phyloP scores from a whole-genome alignment of 2,113 vertebrate species.

The Pleuronectes platessa region DNA sequence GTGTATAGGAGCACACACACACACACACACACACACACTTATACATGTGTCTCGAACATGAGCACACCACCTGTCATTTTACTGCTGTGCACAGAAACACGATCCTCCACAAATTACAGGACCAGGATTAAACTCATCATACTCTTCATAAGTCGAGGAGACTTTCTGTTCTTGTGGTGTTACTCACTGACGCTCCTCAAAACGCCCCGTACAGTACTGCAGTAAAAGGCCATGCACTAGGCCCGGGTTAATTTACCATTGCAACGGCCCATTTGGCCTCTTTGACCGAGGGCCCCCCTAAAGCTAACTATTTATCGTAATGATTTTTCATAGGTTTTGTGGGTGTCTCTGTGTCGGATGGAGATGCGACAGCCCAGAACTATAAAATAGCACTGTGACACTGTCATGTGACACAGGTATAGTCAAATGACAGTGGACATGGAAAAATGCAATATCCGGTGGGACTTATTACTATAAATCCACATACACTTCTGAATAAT shows the following conservation, averaged over 20 bases:
- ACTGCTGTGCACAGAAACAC: slow-evolving; percentile 43
- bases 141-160: slow-evolving; percentile 19
- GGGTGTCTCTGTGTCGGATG: too few relatives aligned
- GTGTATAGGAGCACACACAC: slow-evolving; percentile 27
- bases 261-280: neutral
- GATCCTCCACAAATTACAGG: slow-evolving; percentile 39
- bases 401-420: too few relatives aligned
- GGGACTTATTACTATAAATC: too few relatives aligned
- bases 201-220: neutral
- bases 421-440: too few relatives aligned
- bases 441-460: too few relatives aligned
- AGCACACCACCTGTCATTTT: slow-evolving; percentile 65
- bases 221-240: neutral
- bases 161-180: neutral
- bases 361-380: too few relatives aligned
- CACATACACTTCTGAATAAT: too few relatives aligned
- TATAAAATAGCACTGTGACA: too few relatives aligned
- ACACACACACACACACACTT: slow-evolving; percentile 1
- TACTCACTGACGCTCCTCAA: neutral
- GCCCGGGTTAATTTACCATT: neutral
- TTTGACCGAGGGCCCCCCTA: neutral
- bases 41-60: slow-evolving; percentile 28
- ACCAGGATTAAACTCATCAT: slow-evolving; percentile 50
- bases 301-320: neutral
- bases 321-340: too few relatives aligned